Base-by-base conservation (phyloP, 2,888 invertebrate genomes). In the Cataglyphis livida region DNA sequence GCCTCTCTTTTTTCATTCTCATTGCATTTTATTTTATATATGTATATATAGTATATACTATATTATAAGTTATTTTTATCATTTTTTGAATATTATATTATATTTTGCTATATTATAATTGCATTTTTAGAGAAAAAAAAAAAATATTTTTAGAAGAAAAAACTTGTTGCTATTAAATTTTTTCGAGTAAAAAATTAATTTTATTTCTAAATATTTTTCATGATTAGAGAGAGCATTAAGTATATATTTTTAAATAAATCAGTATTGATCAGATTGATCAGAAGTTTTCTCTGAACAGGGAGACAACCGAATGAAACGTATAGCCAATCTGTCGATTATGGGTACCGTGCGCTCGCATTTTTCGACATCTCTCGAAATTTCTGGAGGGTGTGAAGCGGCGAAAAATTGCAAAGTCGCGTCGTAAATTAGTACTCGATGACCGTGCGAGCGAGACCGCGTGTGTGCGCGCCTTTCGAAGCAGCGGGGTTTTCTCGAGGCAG, bases 371-470 rank as follows among this genome's bases (percentile, higher is more conserved):
- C 85, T 83, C 86, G 84, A 90, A 88, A 89, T 89, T 85, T 84
- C 68, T 62, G 51, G 64, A 83, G 84, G 81, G 78, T 82, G 71
- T 81, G 81, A 51, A 73, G 82, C 83, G 81, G 88, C 90, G 88
- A 91, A 90, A 90, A 86, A 84, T 78, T 88, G 89, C 87, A 91
- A 91, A 90, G 90, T 87, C 88, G 87, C 88, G 89, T 93, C 93
- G 92, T 94, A 93, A 94, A 94, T 93, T 92, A 93, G 91, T 91
- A 86, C 89, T 87, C 92, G 93, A 93, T 93, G 90, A 91, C 91
- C 91, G 90, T 90, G 90, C 89, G 91, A 90, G 91, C 89, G 85
- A 86, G 85, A 78, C 85, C 79, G 88, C 85, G 90, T 44, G 88
- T 84, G 89, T 18, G 44, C 83, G 90, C 84, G 85, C 85, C 87